phyloP scores from a whole-genome alignment of 2,113 vertebrate genomes.

The Ochotona princeps region DNA sequence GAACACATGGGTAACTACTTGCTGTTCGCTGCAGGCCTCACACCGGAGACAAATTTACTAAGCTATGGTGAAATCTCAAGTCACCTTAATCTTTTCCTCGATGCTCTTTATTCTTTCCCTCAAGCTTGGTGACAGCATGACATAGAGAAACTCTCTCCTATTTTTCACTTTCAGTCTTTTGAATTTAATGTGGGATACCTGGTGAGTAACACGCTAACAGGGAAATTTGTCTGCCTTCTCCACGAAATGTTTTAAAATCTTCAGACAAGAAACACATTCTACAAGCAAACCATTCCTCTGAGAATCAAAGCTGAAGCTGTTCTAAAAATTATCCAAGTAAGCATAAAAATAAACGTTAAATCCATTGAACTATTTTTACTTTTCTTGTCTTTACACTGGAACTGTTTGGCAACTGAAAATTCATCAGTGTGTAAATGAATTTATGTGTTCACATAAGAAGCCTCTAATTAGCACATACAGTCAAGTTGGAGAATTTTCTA shows the following conservation, averaged over 20 bases:
- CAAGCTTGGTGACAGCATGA: background rate
- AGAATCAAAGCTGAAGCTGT: conserved; percentile 30
- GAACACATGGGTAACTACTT: background rate
- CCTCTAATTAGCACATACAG: conserved; percentile 77
- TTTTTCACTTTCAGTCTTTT: background rate
- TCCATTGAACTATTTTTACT: conserved; percentile 42
- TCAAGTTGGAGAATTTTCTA: conserved; percentile 46
- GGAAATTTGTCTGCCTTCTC: conserved; percentile 32
- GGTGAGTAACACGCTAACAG: background rate
- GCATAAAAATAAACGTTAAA: conserved; percentile 73
- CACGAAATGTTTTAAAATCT: conserved; percentile 41
- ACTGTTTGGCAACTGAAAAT: conserved; percentile 66
- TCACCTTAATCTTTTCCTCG: background rate
- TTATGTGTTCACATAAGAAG: conserved; percentile 34
- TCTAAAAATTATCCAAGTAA: conserved; percentile 48
- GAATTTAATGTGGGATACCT: background rate
- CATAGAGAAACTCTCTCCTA: background rate
- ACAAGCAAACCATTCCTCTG: conserved; percentile 39
- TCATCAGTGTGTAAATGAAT: conserved; percentile 63
- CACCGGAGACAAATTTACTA: background rate
- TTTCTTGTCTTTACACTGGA: conserved; percentile 51
- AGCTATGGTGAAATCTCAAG: background rate
- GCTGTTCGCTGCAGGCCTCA: background rate
- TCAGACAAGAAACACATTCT: background rate
- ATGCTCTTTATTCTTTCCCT: background rate